These are phyloP conservation scores for Drosophila asahinai DNA, from an alignment of 1,140 invertebrate species.

Conservation along the genomic window DNA sequence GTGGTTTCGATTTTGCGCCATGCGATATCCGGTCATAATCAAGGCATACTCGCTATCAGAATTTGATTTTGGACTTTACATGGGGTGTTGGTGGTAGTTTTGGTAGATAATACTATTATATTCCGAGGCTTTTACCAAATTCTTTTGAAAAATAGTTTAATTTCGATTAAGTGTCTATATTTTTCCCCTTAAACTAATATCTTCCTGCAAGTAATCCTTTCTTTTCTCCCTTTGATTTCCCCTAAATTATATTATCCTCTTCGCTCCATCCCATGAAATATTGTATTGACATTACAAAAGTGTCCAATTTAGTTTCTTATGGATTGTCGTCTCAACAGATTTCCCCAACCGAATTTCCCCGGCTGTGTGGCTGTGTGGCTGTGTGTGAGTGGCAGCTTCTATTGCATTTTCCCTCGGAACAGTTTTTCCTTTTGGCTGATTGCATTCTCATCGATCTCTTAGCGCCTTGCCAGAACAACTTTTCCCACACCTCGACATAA, in stretches of 20 bases:
- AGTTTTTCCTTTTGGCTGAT: slow-evolving; percentile 12
- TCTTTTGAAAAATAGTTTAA: not conserved
- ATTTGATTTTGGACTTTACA: not conserved
- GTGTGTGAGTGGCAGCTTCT: not conserved
- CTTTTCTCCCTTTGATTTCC: not conserved
- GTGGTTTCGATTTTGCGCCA: not conserved
- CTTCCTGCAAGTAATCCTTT: not conserved
- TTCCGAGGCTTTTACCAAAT: not conserved
- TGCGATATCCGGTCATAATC: not conserved
- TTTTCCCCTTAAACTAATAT: not conserved
- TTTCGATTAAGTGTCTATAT: no score
- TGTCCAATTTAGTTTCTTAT: not conserved
- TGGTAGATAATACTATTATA: not conserved
- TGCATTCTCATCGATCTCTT: slow-evolving; percentile 50
- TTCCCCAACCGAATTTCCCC: not conserved
- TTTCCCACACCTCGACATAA: slow-evolving; percentile 53
- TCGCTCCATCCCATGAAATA: no score
- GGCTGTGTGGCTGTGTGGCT: not conserved
- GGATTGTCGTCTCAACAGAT: not conserved
- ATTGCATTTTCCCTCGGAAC: not conserved
- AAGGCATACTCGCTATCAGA: not conserved
- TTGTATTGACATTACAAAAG: not conserved
- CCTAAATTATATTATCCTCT: not conserved
- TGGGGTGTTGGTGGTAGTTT: not conserved
- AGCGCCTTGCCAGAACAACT: slow-evolving; percentile 43